Evolutionary conservation across 2,888 invertebrate species (phyloP).

Genomic region (Ctenicera cuprea): DNA sequence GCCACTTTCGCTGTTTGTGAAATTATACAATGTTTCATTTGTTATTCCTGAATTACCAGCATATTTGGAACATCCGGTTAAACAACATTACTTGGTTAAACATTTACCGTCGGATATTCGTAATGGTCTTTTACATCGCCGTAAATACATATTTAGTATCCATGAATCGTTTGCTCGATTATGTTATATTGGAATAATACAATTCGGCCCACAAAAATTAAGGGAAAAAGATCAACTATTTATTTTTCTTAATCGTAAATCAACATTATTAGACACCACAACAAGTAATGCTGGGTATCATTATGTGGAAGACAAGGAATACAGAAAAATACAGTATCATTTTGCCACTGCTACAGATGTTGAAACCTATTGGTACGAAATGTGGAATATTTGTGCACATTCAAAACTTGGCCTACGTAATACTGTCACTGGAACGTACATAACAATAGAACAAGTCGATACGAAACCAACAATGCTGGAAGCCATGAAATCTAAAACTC

Average conservation of each 20-base stretch:
- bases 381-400: constrained; percentile 81
- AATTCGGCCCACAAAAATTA: constrained; percentile 79
- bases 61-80: constrained; percentile 80
- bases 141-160: constrained; percentile 78
- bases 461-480: constrained; percentile 73
- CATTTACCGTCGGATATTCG: constrained; percentile 76
- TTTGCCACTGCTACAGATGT: constrained; percentile 76
- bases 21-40: constrained; percentile 78
- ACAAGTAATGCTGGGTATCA: constrained; percentile 78
- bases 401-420: constrained; percentile 77
- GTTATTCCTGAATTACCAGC: constrained; percentile 76
- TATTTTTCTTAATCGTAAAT: constrained; percentile 80
- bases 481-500: constrained; percentile 70
- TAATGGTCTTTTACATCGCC: constrained; percentile 73
- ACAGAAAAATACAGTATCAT: constrained; percentile 75
- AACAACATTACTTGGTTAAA: constrained; percentile 78
- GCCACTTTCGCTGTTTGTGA: constrained; percentile 82
- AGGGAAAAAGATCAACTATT: constrained; percentile 84
- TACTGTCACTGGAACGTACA: constrained; percentile 65
- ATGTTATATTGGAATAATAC: constrained; percentile 81
- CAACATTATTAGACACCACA: constrained; percentile 80
- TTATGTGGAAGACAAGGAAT: constrained; percentile 76
- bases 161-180: constrained; percentile 77
- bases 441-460: constrained; percentile 72
- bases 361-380: constrained; percentile 80